These are phyloP conservation scores for Ploceus nigricollis DNA, from an alignment of 2,113 vertebrate genomes.

Conservation along the genomic window DNA sequence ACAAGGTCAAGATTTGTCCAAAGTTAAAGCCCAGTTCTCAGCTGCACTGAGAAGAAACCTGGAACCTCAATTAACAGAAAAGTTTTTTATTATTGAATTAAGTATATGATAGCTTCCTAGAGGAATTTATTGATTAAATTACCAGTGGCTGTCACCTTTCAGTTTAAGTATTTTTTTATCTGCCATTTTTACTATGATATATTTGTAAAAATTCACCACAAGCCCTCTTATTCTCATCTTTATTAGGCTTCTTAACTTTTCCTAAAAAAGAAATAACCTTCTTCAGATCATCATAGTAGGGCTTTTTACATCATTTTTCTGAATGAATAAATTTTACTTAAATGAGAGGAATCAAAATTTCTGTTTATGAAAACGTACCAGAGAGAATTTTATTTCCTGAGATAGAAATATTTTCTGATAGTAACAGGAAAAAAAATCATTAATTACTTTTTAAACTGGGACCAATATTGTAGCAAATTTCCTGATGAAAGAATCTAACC, in stretches of 20 bases:
- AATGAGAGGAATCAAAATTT: background rate
- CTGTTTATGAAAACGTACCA: background rate
- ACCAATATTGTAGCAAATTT: background rate
- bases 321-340: background rate
- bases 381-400: background rate
- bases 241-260: background rate
- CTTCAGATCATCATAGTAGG: background rate
- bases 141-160: background rate
- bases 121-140: background rate
- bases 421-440: background rate
- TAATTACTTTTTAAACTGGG: background rate
- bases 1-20: background rate
- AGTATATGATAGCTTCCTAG: background rate
- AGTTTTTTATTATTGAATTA: background rate
- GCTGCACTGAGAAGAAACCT: background rate
- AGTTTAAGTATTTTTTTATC: background rate
- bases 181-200: background rate
- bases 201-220: background rate
- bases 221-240: background rate
- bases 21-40: background rate
- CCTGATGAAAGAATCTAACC: background rate
- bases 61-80: background rate
- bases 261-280: background rate
- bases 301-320: background rate
- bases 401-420: background rate